Evolutionary conservation across 2,113 vertebrate genomes (phyloP).

Genomic region (Nettapus auritus): DNA sequence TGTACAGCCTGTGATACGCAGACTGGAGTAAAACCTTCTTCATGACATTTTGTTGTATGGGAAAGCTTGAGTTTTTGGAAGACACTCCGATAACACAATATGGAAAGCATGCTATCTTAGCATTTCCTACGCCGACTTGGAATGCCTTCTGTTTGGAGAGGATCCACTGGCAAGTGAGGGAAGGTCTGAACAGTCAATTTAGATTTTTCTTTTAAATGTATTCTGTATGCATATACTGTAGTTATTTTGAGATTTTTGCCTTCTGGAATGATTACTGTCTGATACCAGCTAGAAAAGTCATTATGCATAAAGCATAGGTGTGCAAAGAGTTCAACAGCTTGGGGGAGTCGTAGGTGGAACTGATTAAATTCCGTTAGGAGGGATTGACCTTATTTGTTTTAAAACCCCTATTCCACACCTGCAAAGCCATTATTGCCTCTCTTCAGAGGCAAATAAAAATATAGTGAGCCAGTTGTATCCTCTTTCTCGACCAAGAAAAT

Average conservation of each 20-base stretch:
- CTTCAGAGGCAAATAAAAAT: conserved; percentile 56
- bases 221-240: conserved; percentile 83
- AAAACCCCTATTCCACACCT: conserved; percentile 63
- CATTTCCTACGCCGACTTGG: conserved; percentile 80
- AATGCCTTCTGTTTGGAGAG: conserved; percentile 81
- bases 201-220: conserved; percentile 84
- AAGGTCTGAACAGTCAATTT: conserved; percentile 85
- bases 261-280: conserved; percentile 86
- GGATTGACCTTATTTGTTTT: conserved; percentile 64
- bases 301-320: conserved; percentile 81
- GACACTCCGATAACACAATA: conserved; percentile 77
- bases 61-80: conserved; percentile 79
- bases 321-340: conserved; percentile 68
- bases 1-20: conserved; percentile 69
- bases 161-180: conserved; percentile 82
- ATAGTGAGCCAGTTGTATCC: conserved; percentile 14
- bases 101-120: conserved; percentile 79
- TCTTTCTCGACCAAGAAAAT: conserved; percentile 40
- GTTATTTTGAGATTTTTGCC: conserved; percentile 87
- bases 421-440: conserved; percentile 28
- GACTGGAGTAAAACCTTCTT: conserved; percentile 76
- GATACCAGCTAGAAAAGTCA: conserved; percentile 81
- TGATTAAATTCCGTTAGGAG: conserved; percentile 59
- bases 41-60: conserved; percentile 78
- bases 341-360: conserved; percentile 65